phyloP scores from a whole-genome alignment of 2,888 invertebrate genomes.

The Oscheius onirici region DNA sequence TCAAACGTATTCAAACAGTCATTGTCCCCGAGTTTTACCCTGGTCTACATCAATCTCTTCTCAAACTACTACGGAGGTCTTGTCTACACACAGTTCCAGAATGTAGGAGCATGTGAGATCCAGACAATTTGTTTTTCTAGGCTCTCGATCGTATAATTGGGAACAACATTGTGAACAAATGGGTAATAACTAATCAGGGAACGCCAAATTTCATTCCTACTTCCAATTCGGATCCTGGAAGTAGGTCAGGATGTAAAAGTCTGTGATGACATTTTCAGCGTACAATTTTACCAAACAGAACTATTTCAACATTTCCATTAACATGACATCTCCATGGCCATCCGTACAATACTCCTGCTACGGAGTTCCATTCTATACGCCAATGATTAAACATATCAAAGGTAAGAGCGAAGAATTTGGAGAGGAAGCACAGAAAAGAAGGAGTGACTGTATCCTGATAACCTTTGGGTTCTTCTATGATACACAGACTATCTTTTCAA shows the following conservation, averaged over 20 bases:
- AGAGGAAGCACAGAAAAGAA: not conserved
- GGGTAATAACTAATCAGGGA: not conserved
- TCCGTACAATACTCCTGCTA: not conserved
- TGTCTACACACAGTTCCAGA: slow-evolving; percentile 1
- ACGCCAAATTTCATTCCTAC: not conserved
- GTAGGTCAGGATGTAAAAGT: not conserved
- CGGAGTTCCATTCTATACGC: not conserved
- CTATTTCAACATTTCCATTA: not conserved
- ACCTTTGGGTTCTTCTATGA: too few species aligned
- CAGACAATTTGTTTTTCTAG: not conserved
- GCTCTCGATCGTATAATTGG: not conserved
- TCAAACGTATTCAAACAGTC: not conserved
- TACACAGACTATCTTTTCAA: too few species aligned
- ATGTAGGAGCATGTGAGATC: not conserved
- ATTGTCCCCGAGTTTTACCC: not conserved
- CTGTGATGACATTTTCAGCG: not conserved
- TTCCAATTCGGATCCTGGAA: not conserved
- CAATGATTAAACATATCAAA: not conserved
- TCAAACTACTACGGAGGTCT: slow-evolving; percentile 24
- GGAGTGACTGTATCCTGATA: too few species aligned
- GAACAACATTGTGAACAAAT: not conserved
- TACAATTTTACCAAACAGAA: not conserved
- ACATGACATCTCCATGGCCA: not conserved
- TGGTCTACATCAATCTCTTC: slow-evolving; percentile 7
- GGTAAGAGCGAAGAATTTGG: not conserved